Percentiles rank a stretch among this genome's conserved stretches.
Evolutionary conservation across 2,888 invertebrate genomes (phyloP).

Genomic region (Cryptocheilus praepositus): DNA sequence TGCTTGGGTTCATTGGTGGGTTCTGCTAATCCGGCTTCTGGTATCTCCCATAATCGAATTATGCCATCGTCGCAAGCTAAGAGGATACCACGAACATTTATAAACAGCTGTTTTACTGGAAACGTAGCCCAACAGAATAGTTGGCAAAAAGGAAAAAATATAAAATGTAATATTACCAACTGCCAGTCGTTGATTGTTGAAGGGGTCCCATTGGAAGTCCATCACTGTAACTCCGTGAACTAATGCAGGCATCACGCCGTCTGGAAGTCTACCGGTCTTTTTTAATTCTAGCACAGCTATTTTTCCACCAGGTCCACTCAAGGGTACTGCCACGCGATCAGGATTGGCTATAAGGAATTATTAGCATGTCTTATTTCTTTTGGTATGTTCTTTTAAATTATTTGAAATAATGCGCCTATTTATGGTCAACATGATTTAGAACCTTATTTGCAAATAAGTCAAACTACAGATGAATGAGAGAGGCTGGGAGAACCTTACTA

Average conservation of each 20-base stretch:
- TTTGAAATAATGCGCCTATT: too few relatives aligned
- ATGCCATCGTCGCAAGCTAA: slow-evolving; percentile 91
- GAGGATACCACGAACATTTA: slow-evolving; percentile 23
- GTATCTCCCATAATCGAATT: slow-evolving; percentile 87
- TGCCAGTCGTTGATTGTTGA: slow-evolving; percentile 85
- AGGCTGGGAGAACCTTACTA: too few relatives aligned
- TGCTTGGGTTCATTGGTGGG: slow-evolving; percentile 86
- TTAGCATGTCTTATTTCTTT: too few relatives aligned
- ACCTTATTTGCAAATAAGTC: too few relatives aligned
- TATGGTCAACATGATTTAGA: too few relatives aligned
- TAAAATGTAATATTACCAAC: slow-evolving; percentile 78
- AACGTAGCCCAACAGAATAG: background rate
- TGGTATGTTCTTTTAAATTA: too few relatives aligned
- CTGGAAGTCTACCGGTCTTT: slow-evolving; percentile 85
- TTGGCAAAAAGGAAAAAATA: background rate
- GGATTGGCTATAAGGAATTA: slow-evolving; percentile 82
- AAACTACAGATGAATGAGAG: too few relatives aligned
- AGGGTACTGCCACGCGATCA: slow-evolving; percentile 90
- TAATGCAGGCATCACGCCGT: slow-evolving; percentile 90
- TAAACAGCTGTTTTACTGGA: background rate
- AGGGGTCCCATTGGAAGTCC: slow-evolving; percentile 97
- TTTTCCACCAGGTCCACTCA: slow-evolving; percentile 93
- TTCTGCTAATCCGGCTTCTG: slow-evolving; percentile 81
- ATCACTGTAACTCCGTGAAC: slow-evolving; percentile 92
- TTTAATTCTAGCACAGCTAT: slow-evolving; percentile 90